Conservation (phyloP, 2,797 vertebrate genomes). For the Spheniscus humboldti region DNA sequence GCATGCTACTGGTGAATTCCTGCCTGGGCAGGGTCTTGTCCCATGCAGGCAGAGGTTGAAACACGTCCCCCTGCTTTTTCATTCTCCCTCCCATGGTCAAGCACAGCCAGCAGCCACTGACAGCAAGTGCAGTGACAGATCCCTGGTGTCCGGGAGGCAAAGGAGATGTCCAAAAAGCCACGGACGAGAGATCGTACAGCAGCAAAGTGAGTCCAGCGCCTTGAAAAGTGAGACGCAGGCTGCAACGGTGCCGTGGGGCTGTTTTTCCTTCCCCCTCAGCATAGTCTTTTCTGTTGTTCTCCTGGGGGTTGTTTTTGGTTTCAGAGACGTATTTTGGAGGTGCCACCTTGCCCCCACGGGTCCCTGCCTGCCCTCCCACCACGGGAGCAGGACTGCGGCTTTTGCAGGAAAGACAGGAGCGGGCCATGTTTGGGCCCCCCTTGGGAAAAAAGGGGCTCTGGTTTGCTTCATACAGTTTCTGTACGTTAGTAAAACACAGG, state of each 20-base stretch:
- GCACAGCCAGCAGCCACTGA: fast-evolving
- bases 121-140: fast-evolving
- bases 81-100: not conserved
- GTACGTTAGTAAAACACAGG: not conserved
- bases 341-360: not conserved
- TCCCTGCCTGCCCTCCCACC: not conserved
- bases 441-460: not conserved
- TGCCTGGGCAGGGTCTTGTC: not conserved
- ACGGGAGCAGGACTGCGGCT: not conserved
- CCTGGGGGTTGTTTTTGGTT: slow-evolving; percentile 37
- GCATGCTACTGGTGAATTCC: not conserved
- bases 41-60: not conserved
- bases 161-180: not conserved
- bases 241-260: not conserved
- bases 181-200: not conserved
- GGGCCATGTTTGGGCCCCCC: not conserved
- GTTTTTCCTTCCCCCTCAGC: not conserved
- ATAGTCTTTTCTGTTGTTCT: not conserved
- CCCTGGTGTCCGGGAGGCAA: not conserved
- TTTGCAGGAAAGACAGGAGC: not conserved
- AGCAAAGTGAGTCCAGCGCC: not conserved
- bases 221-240: not conserved
- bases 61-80: not conserved
- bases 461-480: slow-evolving; percentile 2
- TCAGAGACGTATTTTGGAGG: not conserved